These are phyloP conservation scores for Lonchura striata DNA, from an alignment of 2,113 vertebrate genomes.

Conservation along the genomic window DNA sequence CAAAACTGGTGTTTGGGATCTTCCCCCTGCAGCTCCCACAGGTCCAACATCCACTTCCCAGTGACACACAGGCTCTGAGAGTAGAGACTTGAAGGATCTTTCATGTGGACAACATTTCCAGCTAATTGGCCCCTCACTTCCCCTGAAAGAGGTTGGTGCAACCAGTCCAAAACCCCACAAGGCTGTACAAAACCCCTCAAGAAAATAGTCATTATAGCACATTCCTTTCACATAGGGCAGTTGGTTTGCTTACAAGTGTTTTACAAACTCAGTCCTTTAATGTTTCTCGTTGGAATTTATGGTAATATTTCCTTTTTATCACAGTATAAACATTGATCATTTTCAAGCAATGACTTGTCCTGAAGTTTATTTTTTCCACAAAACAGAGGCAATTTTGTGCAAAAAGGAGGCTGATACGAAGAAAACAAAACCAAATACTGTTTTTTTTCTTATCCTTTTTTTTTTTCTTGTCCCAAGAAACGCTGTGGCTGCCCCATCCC, in stretches of 20 bases:
- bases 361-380: neutral
- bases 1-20: neutral
- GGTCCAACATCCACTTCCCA: neutral
- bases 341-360: neutral
- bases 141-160: neutral
- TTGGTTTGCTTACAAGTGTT: neutral
- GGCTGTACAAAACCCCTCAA: neutral
- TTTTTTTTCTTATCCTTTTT: neutral
- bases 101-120: rapidly evolving
- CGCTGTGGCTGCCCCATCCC: neutral
- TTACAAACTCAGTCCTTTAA: neutral
- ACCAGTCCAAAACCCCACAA: neutral
- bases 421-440: neutral
- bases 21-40: neutral
- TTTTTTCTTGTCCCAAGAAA: neutral
- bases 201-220: neutral
- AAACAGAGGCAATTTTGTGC: neutral
- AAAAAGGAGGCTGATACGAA: neutral
- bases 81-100: neutral
- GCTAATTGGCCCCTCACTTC: neutral
- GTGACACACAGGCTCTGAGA: rapidly evolving
- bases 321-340: neutral
- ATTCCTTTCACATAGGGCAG: neutral
- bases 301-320: neutral
- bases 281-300: neutral